These are phyloP conservation scores for Syngnathus scovelli DNA, from an alignment of 2,113 vertebrate genomes.

Conservation along the genomic window DNA sequence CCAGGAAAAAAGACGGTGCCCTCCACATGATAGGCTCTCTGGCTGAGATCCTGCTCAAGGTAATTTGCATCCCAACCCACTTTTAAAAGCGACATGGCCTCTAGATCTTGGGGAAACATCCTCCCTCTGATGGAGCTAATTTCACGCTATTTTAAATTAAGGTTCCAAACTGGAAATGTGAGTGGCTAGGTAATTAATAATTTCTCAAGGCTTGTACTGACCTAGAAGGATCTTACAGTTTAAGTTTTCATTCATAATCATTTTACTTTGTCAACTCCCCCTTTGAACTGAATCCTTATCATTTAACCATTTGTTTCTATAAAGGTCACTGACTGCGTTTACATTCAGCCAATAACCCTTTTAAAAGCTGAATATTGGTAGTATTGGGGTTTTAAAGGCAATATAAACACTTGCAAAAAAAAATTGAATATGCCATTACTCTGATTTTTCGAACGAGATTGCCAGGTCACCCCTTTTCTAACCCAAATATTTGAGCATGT, in stretches of 20 bases:
- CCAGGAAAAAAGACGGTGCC: slow-evolving; percentile 96
- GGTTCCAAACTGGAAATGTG: neutral
- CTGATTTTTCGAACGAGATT: too few relatives aligned
- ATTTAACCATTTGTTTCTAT: too few relatives aligned
- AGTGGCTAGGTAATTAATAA: neutral
- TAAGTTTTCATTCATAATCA: neutral
- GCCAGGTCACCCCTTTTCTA: too few relatives aligned
- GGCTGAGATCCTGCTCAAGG: slow-evolving; percentile 97
- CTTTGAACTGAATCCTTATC: too few relatives aligned
- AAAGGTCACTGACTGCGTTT: too few relatives aligned
- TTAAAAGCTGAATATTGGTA: too few relatives aligned
- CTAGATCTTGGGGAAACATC: neutral
- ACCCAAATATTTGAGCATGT: too few relatives aligned
- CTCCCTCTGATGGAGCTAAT: neutral
- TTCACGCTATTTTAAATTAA: neutral
- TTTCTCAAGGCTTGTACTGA: neutral
- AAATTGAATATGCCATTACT: too few relatives aligned
- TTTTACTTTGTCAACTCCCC: neutral
- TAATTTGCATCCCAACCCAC: slow-evolving; percentile 32
- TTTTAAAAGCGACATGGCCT: neutral
- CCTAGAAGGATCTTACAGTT: neutral
- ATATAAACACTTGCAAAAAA: too few relatives aligned
- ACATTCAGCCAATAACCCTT: too few relatives aligned
- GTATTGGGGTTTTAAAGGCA: too few relatives aligned
- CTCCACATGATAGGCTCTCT: slow-evolving; percentile 98